Evolutionary conservation across 2,888 invertebrate genomes (phyloP), one percentile per base, ranked within the genome.

Genomic region (Calephelis perditalis): DNA sequence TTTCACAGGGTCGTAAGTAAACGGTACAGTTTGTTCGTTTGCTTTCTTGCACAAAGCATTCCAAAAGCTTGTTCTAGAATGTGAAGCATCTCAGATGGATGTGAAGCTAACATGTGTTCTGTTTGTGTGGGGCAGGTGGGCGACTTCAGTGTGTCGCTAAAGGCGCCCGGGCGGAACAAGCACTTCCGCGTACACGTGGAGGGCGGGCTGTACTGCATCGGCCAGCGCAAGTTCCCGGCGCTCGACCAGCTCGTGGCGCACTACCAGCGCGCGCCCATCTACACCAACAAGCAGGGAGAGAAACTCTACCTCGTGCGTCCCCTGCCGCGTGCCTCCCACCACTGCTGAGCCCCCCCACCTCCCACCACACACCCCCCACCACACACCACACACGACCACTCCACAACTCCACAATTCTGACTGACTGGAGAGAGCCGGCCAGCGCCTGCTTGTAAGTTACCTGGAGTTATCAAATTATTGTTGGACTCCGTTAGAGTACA

Each of bases 151-250:
- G 98, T 99, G 73, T 99, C 99, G 58, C 92, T 99, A 79, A 99
- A 99, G 91, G 99, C 99, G 57, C 97, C 98, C 55, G 97, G 97
- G 36, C 95, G 99, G 73, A 99, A 99, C 92, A 99, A 99, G 86
- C 99, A 99, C 91, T 99, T 99, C 92, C 95, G 99, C 78, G 98
- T 99, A 76, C 98, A 98, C 85, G 98, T 98, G 67, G 97, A 97
- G 82, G 96, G 96, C 71, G 94, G 95, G 67, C 93, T 97, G 72
- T 98, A 97, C 88, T 97, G 97, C 91, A 99, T 99, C 90, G 99
- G 99, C 54, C 98, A 98, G 91, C 96, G 99, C 81, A 97, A 97
- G 91, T 99, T 99, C 91, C 95, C 96, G 76, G 95, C 97, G 62
- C 92, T 99, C 77, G 98, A 99, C 82, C 98, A 98, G 84, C 93